Evolutionary conservation across 2,888 invertebrate species (phyloP).

Genomic region (Neoaliturus tenellus): DNA sequence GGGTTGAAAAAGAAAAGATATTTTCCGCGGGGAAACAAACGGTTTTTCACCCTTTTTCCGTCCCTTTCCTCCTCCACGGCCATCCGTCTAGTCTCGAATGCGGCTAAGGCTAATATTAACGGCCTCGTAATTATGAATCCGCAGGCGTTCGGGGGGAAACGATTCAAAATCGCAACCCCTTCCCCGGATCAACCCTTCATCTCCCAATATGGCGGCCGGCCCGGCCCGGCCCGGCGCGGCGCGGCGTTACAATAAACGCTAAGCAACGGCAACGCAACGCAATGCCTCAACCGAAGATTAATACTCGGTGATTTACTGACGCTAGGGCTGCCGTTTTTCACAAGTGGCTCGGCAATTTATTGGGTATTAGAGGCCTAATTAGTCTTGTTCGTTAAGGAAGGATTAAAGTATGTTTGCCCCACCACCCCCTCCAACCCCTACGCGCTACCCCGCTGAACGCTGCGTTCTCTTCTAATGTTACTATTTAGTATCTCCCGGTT

Average conservation of each 20-base stretch:
- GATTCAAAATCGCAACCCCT: slow-evolving; percentile 57
- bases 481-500: slow-evolving; percentile 45
- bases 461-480: slow-evolving; percentile 21
- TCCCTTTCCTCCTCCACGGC: slow-evolving; percentile 38
- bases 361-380: slow-evolving; percentile 55
- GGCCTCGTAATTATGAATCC: slow-evolving; percentile 59
- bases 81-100: slow-evolving; percentile 43
- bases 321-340: slow-evolving; percentile 58
- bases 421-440: slow-evolving; percentile 58
- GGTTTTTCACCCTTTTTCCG: slow-evolving; percentile 20
- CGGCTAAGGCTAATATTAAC: slow-evolving; percentile 59
- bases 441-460: neutral
- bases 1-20: slow-evolving; percentile 52
- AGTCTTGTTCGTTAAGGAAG: slow-evolving; percentile 58
- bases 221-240: too few relatives aligned
- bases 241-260: slow-evolving; percentile 62
- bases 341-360: slow-evolving; percentile 61
- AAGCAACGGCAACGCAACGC: slow-evolving; percentile 57
- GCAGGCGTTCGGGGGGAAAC: slow-evolving; percentile 54
- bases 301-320: slow-evolving; percentile 66
- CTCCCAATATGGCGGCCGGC: slow-evolving; percentile 60
- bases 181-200: slow-evolving; percentile 56
- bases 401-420: slow-evolving; percentile 59
- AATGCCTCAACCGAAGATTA: slow-evolving; percentile 61
- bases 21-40: slow-evolving; percentile 46